Evolutionary conservation across 2,888 invertebrate species (phyloP).

Genomic region (Carpatolechia fugitivella): DNA sequence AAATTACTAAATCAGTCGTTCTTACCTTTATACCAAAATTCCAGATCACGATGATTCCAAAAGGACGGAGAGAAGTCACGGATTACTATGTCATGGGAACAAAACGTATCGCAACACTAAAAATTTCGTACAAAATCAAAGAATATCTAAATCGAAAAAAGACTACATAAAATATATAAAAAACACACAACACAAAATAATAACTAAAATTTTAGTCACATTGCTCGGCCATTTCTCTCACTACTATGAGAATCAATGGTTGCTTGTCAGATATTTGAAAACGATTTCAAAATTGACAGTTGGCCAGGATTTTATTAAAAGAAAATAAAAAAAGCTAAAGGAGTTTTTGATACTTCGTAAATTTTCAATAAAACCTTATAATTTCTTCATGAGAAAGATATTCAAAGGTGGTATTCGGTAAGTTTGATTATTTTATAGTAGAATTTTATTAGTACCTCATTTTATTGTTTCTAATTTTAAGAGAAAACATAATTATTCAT

Average conservation of each 20-base stretch:
- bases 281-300: constrained; percentile 12
- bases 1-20: neutral
- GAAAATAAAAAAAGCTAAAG: too few relatives aligned
- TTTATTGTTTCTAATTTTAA: too few relatives aligned
- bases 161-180: constrained; percentile 72
- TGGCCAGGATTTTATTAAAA: constrained; percentile 10
- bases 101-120: constrained; percentile 48
- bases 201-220: constrained; percentile 75
- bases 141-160: constrained; percentile 56
- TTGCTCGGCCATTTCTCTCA: constrained; percentile 62
- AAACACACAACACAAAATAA: constrained; percentile 77
- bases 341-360: too few relatives aligned
- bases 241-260: constrained; percentile 40
- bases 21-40: constrained; percentile 35
- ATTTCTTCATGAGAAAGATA: too few relatives aligned
- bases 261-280: constrained; percentile 29
- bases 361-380: too few relatives aligned
- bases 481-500: too few relatives aligned
- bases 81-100: constrained; percentile 45
- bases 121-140: constrained; percentile 70
- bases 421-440: too few relatives aligned
- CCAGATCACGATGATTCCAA: constrained; percentile 27
- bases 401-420: too few relatives aligned
- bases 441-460: too few relatives aligned
- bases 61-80: constrained; percentile 19